phyloP scores from a whole-genome alignment of 2,888 invertebrate genomes.

The Nomada flava region DNA sequence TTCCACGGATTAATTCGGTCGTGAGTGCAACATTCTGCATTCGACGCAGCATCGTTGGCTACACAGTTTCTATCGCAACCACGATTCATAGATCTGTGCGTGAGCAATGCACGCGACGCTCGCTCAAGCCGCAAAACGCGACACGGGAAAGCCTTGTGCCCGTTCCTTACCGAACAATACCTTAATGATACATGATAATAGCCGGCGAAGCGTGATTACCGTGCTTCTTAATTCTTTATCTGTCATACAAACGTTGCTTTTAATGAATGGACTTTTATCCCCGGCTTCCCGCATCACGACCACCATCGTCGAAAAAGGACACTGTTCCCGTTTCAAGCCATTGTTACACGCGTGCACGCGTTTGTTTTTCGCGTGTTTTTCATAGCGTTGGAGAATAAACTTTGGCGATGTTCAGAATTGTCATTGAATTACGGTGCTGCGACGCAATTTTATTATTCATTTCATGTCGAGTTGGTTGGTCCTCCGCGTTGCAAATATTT shows the following conservation, averaged over 20 bases:
- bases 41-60: neutral
- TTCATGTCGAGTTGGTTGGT: too few relatives aligned
- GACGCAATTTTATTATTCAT: too few relatives aligned
- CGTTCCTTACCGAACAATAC: conserved; percentile 68
- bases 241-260: conserved; percentile 53
- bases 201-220: conserved; percentile 61
- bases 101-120: conserved; percentile 23
- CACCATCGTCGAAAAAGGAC: conserved; percentile 14
- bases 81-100: conserved; percentile 48
- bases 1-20: conserved; percentile 16
- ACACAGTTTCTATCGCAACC: conserved; percentile 18
- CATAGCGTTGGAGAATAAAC: too few relatives aligned
- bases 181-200: conserved; percentile 68
- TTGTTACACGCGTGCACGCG: conserved; percentile 12
- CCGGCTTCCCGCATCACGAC: neutral
- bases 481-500: too few relatives aligned
- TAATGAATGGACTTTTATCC: conserved; percentile 49
- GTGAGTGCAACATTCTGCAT: conserved; percentile 6
- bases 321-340: conserved; percentile 42
- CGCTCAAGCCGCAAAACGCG: conserved; percentile 43
- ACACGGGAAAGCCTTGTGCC: conserved; percentile 69
- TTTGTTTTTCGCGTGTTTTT: neutral
- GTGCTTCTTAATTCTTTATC: conserved; percentile 58
- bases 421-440: neutral
- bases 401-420: neutral